phyloP scores from a whole-genome alignment of 2,888 invertebrate genomes.

The Axea sp. region DNA sequence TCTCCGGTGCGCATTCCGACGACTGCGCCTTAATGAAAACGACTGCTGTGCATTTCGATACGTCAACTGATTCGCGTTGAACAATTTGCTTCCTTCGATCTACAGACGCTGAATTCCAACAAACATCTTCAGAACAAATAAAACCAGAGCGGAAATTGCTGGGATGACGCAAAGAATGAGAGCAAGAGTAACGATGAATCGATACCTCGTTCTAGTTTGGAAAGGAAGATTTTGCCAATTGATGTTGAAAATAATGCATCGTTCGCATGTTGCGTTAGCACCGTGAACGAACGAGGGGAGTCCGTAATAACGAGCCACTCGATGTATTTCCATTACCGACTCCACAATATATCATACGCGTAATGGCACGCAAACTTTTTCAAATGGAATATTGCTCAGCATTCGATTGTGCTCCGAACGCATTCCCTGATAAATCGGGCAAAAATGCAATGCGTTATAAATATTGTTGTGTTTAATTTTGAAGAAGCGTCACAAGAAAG shows the following conservation, averaged over 20 bases:
- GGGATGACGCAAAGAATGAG: background rate
- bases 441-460: slow-evolving; percentile 8
- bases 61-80: slow-evolving; percentile 67
- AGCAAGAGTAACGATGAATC: background rate
- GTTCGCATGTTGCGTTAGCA: slow-evolving; percentile 23
- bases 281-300: slow-evolving; percentile 39
- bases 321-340: slow-evolving; percentile 37
- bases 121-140: no score
- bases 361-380: slow-evolving; percentile 42
- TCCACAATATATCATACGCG: slow-evolving; percentile 48
- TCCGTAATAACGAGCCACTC: slow-evolving; percentile 42
- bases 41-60: slow-evolving; percentile 68
- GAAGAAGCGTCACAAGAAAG: no score
- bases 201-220: no score
- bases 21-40: slow-evolving; percentile 74
- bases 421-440: slow-evolving; percentile 21
- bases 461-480: no score
- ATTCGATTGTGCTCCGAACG: slow-evolving; percentile 31
- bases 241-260: slow-evolving; percentile 25
- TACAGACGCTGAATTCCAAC: no score
- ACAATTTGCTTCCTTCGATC: no score
- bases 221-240: no score
- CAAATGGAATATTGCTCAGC: slow-evolving; percentile 24
- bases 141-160: no score
- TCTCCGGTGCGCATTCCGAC: slow-evolving; percentile 57